Percentiles rank a stretch among this genome's conserved stretches.
These are phyloP conservation scores for Pseudochirops cupreus DNA, from an alignment of 2,797 vertebrate species.

Conservation along the genomic window DNA sequence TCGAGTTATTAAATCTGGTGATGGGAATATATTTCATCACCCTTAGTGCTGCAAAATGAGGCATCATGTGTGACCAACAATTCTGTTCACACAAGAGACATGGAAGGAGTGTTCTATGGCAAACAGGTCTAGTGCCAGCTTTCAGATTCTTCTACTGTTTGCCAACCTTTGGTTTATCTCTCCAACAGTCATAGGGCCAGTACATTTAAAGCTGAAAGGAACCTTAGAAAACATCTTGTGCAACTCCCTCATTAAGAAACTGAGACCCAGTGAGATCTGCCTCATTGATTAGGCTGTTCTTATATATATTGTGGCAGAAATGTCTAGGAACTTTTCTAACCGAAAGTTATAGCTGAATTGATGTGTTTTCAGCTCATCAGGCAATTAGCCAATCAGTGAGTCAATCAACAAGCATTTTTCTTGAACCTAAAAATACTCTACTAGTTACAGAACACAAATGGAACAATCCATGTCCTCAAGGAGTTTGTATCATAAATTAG, in stretches of 20 bases:
- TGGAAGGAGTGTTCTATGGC: not conserved
- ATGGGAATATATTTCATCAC: conserved; percentile 38
- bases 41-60: not conserved
- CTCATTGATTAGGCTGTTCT: not conserved
- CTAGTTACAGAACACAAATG: too few species aligned
- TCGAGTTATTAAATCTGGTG: conserved; percentile 11
- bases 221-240: not conserved
- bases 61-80: not conserved
- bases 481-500: not conserved
- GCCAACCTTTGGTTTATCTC: not conserved
- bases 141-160: not conserved
- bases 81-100: not conserved
- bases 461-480: not conserved
- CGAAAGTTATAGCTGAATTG: not conserved
- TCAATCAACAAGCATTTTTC: not conserved
- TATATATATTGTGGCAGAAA: not conserved
- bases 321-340: not conserved
- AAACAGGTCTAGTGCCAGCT: not conserved
- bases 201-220: not conserved
- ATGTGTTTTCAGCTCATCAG: not conserved
- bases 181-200: not conserved
- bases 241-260: not conserved
- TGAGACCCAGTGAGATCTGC: not conserved
- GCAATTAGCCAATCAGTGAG: not conserved
- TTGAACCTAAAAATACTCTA: not conserved